Base-by-base conservation (phyloP, 2,888 invertebrate species). In the Neria commutata region DNA sequence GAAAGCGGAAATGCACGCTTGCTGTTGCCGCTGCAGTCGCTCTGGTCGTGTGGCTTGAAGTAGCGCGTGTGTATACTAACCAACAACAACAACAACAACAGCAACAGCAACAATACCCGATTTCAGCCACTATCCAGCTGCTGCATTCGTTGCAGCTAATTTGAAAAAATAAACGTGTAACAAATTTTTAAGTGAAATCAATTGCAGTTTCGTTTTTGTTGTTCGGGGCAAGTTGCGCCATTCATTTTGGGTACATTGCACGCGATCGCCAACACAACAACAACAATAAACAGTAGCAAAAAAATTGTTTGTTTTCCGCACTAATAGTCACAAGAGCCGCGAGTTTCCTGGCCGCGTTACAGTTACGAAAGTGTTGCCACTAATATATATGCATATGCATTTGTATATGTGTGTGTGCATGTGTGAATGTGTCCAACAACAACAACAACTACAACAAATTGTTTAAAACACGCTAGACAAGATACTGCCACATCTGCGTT, bases 301-400 rank as follows among this genome's bases (percentile, higher is more conserved):
- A n/a, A 24, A 16, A 37, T 55, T 50, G 61, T 59, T 34, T 26
- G 53, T 57, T 63, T 63, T 68, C 64, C 66, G 70, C 70, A 67
- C 70, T 66, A 70, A 68, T 70, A 66, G 67, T 67, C 67, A 60
- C 58, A 45, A 55, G 40, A 55, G 54, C 42, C 42, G 25, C 52
- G 19, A 45, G 25, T 50, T 16, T 19, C 34, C 50, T 37, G 37
- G n/a, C n/a, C n/a, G n/a, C n/a, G n/a, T n/a, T n/a, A 51, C 14
- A 50, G 19, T n/a, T 16, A 26, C 26, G 37, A 37, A 37, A 37
- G 37, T 37, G 37, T 29, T 29, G 24, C 16, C 5, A 16, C 19
- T 33, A n/a, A 10, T 19, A n/a, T 29, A 25, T 49, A 29, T 26
- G 29, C 29, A n/a, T 25, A 11, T 29, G 5, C 11, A 11, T 29